Evolutionary conservation across 2,888 invertebrate species (phyloP).

Genomic region (Geophilus truncorum): DNA sequence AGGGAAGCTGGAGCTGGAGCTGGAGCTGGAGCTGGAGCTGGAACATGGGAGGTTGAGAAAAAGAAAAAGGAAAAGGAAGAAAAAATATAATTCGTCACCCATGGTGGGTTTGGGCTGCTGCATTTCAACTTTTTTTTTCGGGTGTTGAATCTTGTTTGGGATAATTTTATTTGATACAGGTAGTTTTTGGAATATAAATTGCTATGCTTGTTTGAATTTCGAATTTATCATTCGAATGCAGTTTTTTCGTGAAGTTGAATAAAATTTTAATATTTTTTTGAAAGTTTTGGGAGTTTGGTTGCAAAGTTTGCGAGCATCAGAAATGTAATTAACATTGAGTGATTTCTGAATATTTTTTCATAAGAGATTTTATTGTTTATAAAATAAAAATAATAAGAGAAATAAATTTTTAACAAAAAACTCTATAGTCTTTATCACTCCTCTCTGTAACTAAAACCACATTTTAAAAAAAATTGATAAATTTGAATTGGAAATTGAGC

Average conservation of each 20-base stretch:
- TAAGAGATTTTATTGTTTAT: no score
- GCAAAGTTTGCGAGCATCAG: no score
- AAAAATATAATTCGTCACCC: background rate
- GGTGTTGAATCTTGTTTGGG: background rate
- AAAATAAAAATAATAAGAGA: slow-evolving; percentile 4
- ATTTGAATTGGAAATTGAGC: no score
- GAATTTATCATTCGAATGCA: background rate
- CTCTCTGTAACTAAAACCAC: no score
- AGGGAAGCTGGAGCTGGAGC: background rate
- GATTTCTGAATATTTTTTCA: no score
- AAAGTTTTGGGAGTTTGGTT: no score
- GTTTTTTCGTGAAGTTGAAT: background rate
- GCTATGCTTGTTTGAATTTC: background rate
- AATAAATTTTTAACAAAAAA: background rate
- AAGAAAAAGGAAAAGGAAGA: background rate
- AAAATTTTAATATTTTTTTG: no score
- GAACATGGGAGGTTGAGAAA: no score
- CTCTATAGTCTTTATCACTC: no score
- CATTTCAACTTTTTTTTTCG: background rate
- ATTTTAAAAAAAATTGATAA: no score
- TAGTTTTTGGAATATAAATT: background rate
- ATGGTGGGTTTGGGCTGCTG: background rate
- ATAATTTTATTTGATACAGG: background rate
- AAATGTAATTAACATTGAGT: no score
- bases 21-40: no score